Conservation (phyloP, 2,113 vertebrate species). For the Antechinus stuartii region DNA sequence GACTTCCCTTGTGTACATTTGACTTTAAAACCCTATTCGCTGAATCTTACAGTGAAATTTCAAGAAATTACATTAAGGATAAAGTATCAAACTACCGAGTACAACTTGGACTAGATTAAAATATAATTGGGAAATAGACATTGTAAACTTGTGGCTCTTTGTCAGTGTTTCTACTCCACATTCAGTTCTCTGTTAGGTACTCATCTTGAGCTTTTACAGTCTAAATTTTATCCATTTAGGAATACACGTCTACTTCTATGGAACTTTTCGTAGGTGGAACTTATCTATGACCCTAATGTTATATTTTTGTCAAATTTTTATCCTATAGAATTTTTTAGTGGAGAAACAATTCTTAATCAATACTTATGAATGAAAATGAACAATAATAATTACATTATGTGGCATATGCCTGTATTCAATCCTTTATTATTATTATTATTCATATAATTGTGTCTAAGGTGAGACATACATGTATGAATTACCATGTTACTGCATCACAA, state of each 20-base stretch:
- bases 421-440: background rate
- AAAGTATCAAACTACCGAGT: background rate
- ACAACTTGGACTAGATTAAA: background rate
- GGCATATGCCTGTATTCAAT: background rate
- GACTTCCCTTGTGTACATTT: background rate
- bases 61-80: background rate
- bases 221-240: background rate
- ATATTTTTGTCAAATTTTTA: background rate
- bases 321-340: background rate
- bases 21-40: background rate
- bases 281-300: background rate
- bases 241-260: background rate
- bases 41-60: background rate
- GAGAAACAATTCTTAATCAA: background rate
- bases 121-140: background rate
- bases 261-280: background rate
- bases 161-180: background rate
- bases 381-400: background rate
- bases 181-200: background rate
- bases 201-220: background rate
- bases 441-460: background rate
- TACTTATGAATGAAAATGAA: background rate
- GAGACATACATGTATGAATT: background rate
- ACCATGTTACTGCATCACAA: constrained; percentile 1
- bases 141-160: background rate